Conservation (phyloP, 2,113 vertebrate genomes). For the Clarias batrachus region DNA sequence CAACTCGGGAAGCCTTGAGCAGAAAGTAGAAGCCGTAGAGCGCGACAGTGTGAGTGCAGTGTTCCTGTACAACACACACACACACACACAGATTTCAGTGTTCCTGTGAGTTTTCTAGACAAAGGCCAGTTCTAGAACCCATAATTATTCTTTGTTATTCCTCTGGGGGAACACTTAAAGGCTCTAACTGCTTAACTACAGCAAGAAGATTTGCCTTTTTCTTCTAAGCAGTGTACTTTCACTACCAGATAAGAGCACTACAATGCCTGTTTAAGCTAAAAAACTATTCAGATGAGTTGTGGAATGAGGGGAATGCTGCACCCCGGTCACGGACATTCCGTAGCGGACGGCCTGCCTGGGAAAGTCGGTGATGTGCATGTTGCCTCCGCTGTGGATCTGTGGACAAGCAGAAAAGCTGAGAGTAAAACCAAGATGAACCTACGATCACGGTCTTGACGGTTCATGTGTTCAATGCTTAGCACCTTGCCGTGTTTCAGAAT, state of each 20-base stretch:
- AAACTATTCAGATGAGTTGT: neutral
- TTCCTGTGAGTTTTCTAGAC: neutral
- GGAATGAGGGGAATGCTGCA: slow-evolving; percentile 10
- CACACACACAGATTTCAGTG: slow-evolving; percentile 3
- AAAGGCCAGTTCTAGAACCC: neutral
- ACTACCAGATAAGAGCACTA: neutral
- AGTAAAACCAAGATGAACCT: neutral
- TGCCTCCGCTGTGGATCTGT: slow-evolving; percentile 51
- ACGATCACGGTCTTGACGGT: neutral
- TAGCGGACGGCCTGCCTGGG: slow-evolving; percentile 51
- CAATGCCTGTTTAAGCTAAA: neutral
- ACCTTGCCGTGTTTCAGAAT: too few relatives aligned
- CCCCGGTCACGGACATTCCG: slow-evolving; percentile 45
- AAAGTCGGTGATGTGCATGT: slow-evolving; percentile 46
- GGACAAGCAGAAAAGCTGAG: neutral
- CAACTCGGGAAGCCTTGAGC: slow-evolving; percentile 29
- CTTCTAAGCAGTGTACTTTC: too few relatives aligned
- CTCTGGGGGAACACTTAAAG: neutral
- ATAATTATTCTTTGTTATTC: neutral
- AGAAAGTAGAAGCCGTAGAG: slow-evolving; percentile 56
- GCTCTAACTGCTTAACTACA: neutral
- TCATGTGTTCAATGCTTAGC: too few relatives aligned
- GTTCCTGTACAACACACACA: slow-evolving; percentile 43
- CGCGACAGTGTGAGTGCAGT: slow-evolving; percentile 38
- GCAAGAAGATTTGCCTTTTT: neutral